These are phyloP conservation scores for Brachyalestes nurse DNA, from an alignment of 2,797 vertebrate genomes.

Conservation along the genomic window DNA sequence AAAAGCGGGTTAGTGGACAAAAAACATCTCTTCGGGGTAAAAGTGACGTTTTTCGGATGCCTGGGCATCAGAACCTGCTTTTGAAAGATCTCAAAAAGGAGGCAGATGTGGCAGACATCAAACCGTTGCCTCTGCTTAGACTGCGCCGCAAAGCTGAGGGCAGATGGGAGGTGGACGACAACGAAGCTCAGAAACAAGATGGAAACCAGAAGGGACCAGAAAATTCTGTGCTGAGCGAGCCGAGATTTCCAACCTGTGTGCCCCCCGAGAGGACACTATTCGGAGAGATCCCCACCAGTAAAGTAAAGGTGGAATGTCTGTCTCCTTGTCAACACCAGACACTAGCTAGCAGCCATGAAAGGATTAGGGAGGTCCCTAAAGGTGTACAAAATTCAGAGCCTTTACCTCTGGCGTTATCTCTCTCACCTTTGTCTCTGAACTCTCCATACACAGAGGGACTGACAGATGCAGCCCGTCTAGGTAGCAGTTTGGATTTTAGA, in stretches of 20 bases:
- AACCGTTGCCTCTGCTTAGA: constrained; percentile 72
- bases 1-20: constrained; percentile 13
- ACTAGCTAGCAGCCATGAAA: constrained; percentile 26
- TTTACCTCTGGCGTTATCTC: constrained; percentile 73
- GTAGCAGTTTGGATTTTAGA: constrained; percentile 31
- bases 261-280: constrained; percentile 58
- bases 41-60: not conserved
- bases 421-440: constrained; percentile 78
- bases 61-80: constrained; percentile 12
- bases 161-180: constrained; percentile 78
- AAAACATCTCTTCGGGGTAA: constrained; percentile 12
- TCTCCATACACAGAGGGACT: constrained; percentile 71
- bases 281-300: constrained; percentile 56
- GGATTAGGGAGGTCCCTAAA: constrained; percentile 35
- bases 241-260: constrained; percentile 21
- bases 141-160: constrained; percentile 76
- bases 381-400: constrained; percentile 63
- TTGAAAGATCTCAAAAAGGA: constrained; percentile 55
- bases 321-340: constrained; percentile 57
- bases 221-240: constrained; percentile 50
- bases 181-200: constrained; percentile 51
- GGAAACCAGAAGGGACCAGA: constrained; percentile 22
- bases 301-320: constrained; percentile 69
- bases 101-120: constrained; percentile 51
- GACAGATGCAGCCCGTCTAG: constrained; percentile 43